Base-by-base conservation (phyloP, 2,888 invertebrate species). In the Pantelozetes paolii region DNA sequence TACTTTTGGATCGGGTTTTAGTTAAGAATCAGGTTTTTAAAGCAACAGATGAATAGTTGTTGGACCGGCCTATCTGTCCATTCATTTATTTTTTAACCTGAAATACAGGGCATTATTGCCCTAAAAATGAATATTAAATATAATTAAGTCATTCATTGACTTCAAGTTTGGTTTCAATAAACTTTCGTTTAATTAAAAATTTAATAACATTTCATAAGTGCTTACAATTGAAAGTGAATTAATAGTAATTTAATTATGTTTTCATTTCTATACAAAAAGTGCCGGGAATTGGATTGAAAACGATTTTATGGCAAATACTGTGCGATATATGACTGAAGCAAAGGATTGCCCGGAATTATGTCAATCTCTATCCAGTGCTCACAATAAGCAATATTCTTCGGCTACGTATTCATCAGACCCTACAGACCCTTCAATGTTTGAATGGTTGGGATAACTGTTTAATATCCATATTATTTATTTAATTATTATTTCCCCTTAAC, bases 401-500 rank as follows among this genome's bases (percentile, higher is more conserved):
- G 26, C 30, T 18, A 62, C 3, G 6, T 62, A 62, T 62, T n/a
- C 30, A 62, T 30, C 62, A 5, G 32, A 62, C 26, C 5, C 20
- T 6, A 30, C 30, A 36, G 26, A 54, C 13, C 6, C 54, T 3
- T 9, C 23, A 3, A 26, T 54, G 23, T 54, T 54, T n/a, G 23
- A 62, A 62, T 62, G 62, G 62, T 62, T 62, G 62, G 62, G 62
- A 62, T 62, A 30, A 62, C 8, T 40, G 45, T 36, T 36, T 36
- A 9, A 36, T 8, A 36, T 36, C 5, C 5, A 8, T 36, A 8
- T 8, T 36, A 8, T 36, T 36, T 9, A 36, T 36, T 36, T 36
- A 9, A 36, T 9, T 48, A 48, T 9, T 9, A 48, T 42, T n/a
- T n/a, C n/a, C n/a, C n/a, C n/a, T n/a, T n/a, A n/a, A n/a, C n/a